Conservation (phyloP, 2,113 vertebrate genomes). For the Rhinoderma darwinii region DNA sequence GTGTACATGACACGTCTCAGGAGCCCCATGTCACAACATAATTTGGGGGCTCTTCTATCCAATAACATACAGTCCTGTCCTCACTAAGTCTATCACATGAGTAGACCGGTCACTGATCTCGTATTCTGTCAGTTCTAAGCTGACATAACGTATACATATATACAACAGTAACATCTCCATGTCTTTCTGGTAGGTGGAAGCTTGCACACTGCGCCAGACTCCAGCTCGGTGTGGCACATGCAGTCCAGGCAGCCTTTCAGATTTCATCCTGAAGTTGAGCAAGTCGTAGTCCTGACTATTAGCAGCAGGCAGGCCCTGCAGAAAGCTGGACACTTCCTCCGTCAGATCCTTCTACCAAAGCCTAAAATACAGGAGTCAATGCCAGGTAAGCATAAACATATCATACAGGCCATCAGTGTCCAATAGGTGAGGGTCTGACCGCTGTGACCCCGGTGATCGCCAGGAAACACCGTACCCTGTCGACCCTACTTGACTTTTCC, state of each 20-base stretch:
- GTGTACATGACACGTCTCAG: too few relatives aligned
- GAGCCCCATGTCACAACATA: too few relatives aligned
- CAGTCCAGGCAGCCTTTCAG: conserved; percentile 61
- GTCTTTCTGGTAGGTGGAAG: conserved; percentile 63
- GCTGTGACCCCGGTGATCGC: too few relatives aligned
- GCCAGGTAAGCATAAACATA: conserved; percentile 56
- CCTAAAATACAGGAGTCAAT: rapidly evolving
- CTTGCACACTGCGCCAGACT: conserved; percentile 69
- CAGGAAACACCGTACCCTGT: too few relatives aligned
- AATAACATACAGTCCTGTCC: too few relatives aligned
- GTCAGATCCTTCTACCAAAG: conserved; percentile 62
- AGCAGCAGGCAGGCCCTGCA: conserved; percentile 65
- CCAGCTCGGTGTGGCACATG: conserved; percentile 62
- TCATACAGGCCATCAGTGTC: not conserved
- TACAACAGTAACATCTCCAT: not conserved
- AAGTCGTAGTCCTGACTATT: conserved; percentile 72
- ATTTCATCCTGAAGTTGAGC: conserved; percentile 68
- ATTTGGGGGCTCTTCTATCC: too few relatives aligned
- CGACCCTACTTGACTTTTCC: not conserved
- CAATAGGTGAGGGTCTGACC: too few relatives aligned
- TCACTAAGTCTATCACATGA: too few relatives aligned
- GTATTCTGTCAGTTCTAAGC: too few relatives aligned
- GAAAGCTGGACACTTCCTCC: conserved; percentile 66
- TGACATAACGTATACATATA: not conserved
- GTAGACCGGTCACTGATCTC: not conserved